Base-by-base conservation (phyloP, 1,140 invertebrate species). In the Bombus polaris region DNA sequence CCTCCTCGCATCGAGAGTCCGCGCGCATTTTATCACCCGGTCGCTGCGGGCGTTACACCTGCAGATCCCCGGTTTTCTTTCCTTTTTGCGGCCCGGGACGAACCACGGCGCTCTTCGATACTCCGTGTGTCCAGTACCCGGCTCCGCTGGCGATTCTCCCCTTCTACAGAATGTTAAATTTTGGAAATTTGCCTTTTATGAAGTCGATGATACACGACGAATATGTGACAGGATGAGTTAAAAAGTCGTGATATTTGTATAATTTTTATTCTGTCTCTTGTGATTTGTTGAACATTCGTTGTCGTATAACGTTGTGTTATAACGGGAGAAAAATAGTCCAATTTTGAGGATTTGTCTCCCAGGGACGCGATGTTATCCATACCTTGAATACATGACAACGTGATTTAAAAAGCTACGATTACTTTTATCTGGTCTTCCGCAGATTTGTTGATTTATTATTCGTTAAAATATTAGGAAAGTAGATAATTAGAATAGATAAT, bases 31-130 rank as follows among this genome's bases (percentile, higher is more conserved):
- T 92, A 92, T 92, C 90, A 89, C 68, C 83, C 79, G 83, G 75
- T 89, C 86, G 92, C 93, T 91, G 91, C 87, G 81, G 93, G 92
- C 92, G 83, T 90, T 93, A 93, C 93, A 94, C 92, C 92, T 93
- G 92, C 92, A 93, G 86, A 91, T 28, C 80, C 79, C 66, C 72
- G 53, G 78, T 53, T 35, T 42, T 47, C 13, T 83, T 85, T 72
- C 66, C 70, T 85, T 88, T 84, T 88, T 78, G 62, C 74, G 22
- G 37, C 75, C 53, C 62, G 42, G 70, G 72, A 71, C 85, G 59
- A 32, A 57, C 71, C 68, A 68, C 62, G 57, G 25, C 68, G 37
- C 68, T n/a, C 73, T 57, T 39, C 85, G 72, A 79, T 80, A 57
- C 71, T 22, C 28, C 76, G 57, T 47, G 37, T 47, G 15, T 35